These are phyloP conservation scores for Portevinia maculata DNA, from an alignment of 2,888 invertebrate genomes.

Conservation along the genomic window DNA sequence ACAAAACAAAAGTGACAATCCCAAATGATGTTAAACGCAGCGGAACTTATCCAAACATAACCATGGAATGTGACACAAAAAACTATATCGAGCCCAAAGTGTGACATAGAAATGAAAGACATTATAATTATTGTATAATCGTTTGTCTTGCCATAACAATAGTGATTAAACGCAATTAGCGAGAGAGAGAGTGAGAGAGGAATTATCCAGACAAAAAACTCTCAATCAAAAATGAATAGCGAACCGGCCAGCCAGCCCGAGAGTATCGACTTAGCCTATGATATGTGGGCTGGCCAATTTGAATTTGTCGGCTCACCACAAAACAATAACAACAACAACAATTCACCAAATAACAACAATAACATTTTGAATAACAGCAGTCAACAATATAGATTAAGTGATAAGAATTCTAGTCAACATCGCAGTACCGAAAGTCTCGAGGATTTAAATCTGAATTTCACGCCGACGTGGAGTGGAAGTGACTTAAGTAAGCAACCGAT, in stretches of 20 bases:
- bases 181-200: neutral
- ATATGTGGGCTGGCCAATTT: constrained; percentile 95
- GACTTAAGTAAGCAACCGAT: constrained; percentile 80
- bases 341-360: constrained; percentile 49
- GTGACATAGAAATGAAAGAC: constrained; percentile 51
- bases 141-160: constrained; percentile 59
- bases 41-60: constrained; percentile 53
- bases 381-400: constrained; percentile 77
- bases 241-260: constrained; percentile 83
- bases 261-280: constrained; percentile 90
- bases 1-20: constrained; percentile 34
- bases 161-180: constrained; percentile 43
- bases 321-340: constrained; percentile 75
- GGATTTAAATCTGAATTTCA: constrained; percentile 81
- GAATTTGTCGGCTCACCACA: constrained; percentile 88
- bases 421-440: constrained; percentile 81
- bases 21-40: constrained; percentile 60
- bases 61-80: constrained; percentile 69
- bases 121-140: constrained; percentile 12
- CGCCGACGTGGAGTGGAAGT: constrained; percentile 74
- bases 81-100: constrained; percentile 42
- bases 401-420: constrained; percentile 78
- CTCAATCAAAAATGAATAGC: constrained; percentile 80
- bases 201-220: constrained; percentile 2
- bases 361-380: constrained; percentile 73